Evolutionary conservation across 1,140 invertebrate species (phyloP).

Genomic region (Drosophila nasuta): DNA sequence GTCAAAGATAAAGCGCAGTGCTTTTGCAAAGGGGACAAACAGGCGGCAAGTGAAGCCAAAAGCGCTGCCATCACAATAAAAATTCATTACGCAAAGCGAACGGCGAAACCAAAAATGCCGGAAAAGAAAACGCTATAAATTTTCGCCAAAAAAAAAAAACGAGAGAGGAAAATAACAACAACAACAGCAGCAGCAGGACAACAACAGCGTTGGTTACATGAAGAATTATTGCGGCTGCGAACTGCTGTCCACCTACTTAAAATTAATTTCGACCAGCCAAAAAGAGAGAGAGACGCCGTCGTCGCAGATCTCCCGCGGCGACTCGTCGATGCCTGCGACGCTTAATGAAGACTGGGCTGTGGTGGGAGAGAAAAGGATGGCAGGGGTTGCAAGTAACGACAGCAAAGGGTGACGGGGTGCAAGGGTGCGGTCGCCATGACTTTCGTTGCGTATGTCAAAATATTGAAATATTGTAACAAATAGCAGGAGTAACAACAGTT

Average conservation of each 20-base stretch:
- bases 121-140: slow-evolving; percentile 80
- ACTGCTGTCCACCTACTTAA: slow-evolving; percentile 83
- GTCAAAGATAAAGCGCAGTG: slow-evolving; percentile 64
- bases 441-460: slow-evolving; percentile 78
- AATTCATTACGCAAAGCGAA: slow-evolving; percentile 76
- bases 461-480: slow-evolving; percentile 81
- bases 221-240: slow-evolving; percentile 80
- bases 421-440: slow-evolving; percentile 58
- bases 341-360: slow-evolving; percentile 39
- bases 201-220: slow-evolving; percentile 66
- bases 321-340: slow-evolving; percentile 32
- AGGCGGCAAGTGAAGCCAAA: slow-evolving; percentile 70
- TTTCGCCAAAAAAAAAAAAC: slow-evolving; percentile 58
- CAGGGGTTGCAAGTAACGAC: slow-evolving; percentile 26
- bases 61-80: slow-evolving; percentile 77
- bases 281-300: slow-evolving; percentile 13
- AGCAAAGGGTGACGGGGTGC: slow-evolving; percentile 30
- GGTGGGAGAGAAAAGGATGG: neutral
- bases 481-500: slow-evolving; percentile 40
- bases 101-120: slow-evolving; percentile 67
- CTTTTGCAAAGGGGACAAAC: slow-evolving; percentile 7
- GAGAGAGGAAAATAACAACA: slow-evolving; percentile 23
- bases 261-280: slow-evolving; percentile 73
- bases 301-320: slow-evolving; percentile 66
- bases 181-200: slow-evolving; percentile 31